A percentile compares a stretch with the other conserved stretches of the same genome.
Conservation (phyloP, 2,797 vertebrate genomes). For the Tokudaia tokunoshimensis region DNA sequence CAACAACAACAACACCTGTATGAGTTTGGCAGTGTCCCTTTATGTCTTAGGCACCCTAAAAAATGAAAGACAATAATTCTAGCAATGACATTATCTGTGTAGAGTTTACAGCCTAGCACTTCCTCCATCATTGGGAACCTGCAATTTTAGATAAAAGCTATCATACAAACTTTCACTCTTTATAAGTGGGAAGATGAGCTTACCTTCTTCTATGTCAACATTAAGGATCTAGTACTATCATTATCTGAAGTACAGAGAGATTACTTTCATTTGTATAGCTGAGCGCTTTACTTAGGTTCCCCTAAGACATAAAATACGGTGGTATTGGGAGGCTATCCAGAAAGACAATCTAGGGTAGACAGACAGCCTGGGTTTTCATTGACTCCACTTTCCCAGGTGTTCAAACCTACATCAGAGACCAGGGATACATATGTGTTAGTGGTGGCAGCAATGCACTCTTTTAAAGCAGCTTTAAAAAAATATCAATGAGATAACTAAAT, state of each 20-base stretch:
- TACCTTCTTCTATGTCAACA: conserved; percentile 50
- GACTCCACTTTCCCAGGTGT: not conserved
- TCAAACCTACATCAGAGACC: not conserved
- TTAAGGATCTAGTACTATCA: conserved; percentile 23
- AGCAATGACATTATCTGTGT: not conserved
- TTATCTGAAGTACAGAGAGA: conserved; percentile 53
- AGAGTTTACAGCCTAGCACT: not conserved
- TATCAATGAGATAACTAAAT: not conserved
- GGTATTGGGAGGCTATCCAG: not conserved
- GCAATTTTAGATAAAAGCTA: conserved; percentile 8
- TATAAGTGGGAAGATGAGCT: not conserved
- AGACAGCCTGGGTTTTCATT: not conserved
- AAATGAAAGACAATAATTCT: not conserved
- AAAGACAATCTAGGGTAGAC: not conserved
- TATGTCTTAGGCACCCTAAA: not conserved
- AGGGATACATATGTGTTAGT: not conserved
- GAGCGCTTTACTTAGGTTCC: conserved; percentile 30
- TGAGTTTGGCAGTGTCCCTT: not conserved
- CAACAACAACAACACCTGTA: not conserved
- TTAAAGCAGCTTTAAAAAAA: not conserved
- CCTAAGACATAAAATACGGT: not conserved
- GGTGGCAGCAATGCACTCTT: not conserved
- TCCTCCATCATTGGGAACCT: not conserved
- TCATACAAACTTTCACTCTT: not conserved
- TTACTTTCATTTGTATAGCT: conserved; percentile 57